These are phyloP conservation scores for Morone chrysops DNA, from an alignment of 2,113 vertebrate genomes.

Conservation along the genomic window DNA sequence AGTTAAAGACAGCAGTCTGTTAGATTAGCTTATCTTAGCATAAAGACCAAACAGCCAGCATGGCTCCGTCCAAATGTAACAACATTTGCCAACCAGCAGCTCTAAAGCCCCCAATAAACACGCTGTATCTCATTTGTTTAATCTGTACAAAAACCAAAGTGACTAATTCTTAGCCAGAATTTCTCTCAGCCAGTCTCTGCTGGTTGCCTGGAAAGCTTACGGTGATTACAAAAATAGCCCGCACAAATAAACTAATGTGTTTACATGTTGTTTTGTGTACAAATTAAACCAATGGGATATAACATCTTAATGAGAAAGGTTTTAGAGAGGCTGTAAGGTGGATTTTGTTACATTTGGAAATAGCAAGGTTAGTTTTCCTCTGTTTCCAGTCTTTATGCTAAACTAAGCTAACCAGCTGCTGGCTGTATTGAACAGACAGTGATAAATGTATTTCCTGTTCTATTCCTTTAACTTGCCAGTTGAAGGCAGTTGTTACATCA, in stretches of 20 bases:
- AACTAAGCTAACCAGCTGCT: not conserved
- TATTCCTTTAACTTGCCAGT: not conserved
- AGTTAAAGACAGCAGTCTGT: not conserved
- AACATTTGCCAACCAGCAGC: not conserved
- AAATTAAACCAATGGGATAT: not conserved
- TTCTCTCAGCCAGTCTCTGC: too few species aligned
- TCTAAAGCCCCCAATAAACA: not conserved
- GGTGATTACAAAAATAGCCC: not conserved
- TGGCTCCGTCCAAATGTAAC: not conserved
- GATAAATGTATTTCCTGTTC: not conserved
- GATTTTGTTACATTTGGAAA: not conserved
- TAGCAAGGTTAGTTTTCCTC: too few species aligned
- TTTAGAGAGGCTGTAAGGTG: not conserved
- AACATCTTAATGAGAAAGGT: not conserved
- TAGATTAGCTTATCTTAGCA: constrained; percentile 4
- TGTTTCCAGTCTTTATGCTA: not conserved
- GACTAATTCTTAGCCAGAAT: not conserved
- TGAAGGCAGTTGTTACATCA: not conserved
- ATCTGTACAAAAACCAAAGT: not conserved
- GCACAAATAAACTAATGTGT: not conserved
- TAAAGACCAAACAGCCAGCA: not conserved
- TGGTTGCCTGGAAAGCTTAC: too few species aligned
- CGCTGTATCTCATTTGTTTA: not conserved
- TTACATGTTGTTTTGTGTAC: not conserved
- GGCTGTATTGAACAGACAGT: not conserved